Evolutionary conservation across 2,888 invertebrate genomes (phyloP).

Genomic region (Galeruca laticollis): DNA sequence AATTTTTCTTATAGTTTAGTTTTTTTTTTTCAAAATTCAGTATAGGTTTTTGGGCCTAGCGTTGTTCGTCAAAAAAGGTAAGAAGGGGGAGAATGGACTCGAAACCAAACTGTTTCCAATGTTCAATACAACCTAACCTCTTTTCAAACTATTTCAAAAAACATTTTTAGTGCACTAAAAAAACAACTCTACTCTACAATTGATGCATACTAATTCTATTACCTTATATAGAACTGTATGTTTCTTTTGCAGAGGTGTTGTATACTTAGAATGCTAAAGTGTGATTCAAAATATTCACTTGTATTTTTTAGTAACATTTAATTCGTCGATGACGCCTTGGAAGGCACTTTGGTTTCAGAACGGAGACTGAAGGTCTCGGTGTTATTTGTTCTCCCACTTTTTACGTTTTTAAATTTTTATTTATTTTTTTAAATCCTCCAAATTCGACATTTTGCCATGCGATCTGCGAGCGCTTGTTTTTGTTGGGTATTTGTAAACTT

Average conservation of each 20-base stretch:
- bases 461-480: constrained; percentile 59
- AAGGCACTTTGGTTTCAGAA: constrained; percentile 62
- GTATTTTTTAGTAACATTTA: constrained; percentile 6
- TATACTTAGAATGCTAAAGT: neutral
- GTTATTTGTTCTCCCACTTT: constrained; percentile 58
- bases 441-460: constrained; percentile 62
- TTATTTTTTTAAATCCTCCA: constrained; percentile 49
- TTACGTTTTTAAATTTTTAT: constrained; percentile 53
- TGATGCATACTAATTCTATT: constrained; percentile 43
- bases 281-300: neutral
- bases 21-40: neutral
- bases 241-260: constrained; percentile 27
- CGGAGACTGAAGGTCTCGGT: constrained; percentile 65
- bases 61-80: constrained; percentile 58
- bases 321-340: constrained; percentile 33
- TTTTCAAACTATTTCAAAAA: constrained; percentile 11
- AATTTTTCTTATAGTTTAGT: neutral
- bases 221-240: constrained; percentile 46
- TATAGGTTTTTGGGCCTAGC: constrained; percentile 7
- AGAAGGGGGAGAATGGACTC: constrained; percentile 65
- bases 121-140: neutral
- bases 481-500: constrained; percentile 58
- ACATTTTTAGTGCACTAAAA: constrained; percentile 5
- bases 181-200: constrained; percentile 9
- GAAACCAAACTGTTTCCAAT: constrained; percentile 61